These are phyloP conservation scores for Ischnus inquisitorius DNA, from an alignment of 2,888 invertebrate species.

Conservation along the genomic window DNA sequence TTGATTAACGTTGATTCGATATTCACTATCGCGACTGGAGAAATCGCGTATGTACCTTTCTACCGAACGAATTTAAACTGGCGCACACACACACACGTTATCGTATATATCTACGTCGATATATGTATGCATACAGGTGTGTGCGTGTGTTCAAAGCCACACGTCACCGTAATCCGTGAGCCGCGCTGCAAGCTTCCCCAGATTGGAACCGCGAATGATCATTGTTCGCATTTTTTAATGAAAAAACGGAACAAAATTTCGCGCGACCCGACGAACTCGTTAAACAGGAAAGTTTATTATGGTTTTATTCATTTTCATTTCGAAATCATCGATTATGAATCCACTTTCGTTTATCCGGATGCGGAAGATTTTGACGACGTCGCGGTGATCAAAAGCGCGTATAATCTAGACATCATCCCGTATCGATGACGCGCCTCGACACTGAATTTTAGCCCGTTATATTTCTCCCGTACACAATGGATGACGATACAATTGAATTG, in stretches of 20 bases:
- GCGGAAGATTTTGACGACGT: background rate
- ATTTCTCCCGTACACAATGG: slow-evolving; percentile 24
- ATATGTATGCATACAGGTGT: background rate
- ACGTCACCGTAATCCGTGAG: slow-evolving; percentile 65
- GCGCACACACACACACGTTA: slow-evolving; percentile 9
- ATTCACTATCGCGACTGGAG: background rate
- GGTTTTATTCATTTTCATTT: background rate
- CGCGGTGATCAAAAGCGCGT: background rate
- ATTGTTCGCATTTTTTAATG: slow-evolving; percentile 64
- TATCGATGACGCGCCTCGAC: background rate
- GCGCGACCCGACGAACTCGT: background rate
- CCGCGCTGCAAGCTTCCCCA: slow-evolving; percentile 58
- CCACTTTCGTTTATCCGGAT: background rate
- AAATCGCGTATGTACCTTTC: slow-evolving; percentile 28
- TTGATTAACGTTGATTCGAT: slow-evolving; percentile 51
- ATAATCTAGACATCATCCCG: background rate
- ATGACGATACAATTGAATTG: slow-evolving; percentile 25
- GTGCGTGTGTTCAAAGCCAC: slow-evolving; percentile 53
- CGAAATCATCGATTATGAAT: background rate
- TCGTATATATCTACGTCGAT: background rate
- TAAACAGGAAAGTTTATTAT: background rate
- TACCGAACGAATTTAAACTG: slow-evolving; percentile 22
- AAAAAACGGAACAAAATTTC: background rate
- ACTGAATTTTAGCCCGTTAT: slow-evolving; percentile 7
- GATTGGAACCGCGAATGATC: slow-evolving; percentile 57